phyloP scores from a whole-genome alignment of 2,888 invertebrate species.

The Vannuccia rotundouncinata region DNA sequence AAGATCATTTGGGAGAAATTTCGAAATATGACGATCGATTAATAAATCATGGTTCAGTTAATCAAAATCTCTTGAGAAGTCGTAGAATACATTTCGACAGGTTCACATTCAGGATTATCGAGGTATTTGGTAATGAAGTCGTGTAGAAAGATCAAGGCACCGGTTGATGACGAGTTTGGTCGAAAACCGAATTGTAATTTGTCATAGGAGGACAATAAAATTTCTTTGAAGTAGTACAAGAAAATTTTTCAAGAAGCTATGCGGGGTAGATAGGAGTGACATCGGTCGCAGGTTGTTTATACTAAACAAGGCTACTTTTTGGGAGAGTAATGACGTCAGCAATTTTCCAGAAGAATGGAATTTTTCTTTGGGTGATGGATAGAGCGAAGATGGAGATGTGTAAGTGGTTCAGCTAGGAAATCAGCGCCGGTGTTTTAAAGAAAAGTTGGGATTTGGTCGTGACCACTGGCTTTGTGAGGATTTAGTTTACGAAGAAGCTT shows the following conservation, averaged over 20 bases:
- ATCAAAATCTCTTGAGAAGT: not conserved
- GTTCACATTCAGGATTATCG: not conserved
- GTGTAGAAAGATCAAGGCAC: not conserved
- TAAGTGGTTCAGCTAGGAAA: not conserved
- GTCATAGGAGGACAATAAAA: not conserved
- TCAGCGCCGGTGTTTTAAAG: not conserved
- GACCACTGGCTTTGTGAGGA: conserved; percentile 7
- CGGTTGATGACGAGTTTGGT: not conserved
- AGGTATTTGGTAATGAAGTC: not conserved
- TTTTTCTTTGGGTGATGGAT: not conserved
- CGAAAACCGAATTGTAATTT: conserved; percentile 8
- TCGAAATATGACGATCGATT: not conserved
- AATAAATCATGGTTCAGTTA: not conserved
- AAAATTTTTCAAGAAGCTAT: conserved; percentile 8
- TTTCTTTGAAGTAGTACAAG: not conserved
- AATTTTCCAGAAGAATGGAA: not conserved
- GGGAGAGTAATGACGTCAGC: not conserved
- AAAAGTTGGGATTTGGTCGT: not conserved
- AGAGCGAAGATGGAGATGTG: not conserved
- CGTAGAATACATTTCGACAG: not conserved
- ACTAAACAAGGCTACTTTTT: not conserved
- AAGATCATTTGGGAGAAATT: conserved; percentile 10
- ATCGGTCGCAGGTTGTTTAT: conserved; percentile 20
- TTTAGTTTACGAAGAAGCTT: conserved; percentile 23
- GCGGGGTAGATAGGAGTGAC: conserved; percentile 1